Conservation (phyloP, 2,888 invertebrate genomes). For the Cynaeus angustus region DNA sequence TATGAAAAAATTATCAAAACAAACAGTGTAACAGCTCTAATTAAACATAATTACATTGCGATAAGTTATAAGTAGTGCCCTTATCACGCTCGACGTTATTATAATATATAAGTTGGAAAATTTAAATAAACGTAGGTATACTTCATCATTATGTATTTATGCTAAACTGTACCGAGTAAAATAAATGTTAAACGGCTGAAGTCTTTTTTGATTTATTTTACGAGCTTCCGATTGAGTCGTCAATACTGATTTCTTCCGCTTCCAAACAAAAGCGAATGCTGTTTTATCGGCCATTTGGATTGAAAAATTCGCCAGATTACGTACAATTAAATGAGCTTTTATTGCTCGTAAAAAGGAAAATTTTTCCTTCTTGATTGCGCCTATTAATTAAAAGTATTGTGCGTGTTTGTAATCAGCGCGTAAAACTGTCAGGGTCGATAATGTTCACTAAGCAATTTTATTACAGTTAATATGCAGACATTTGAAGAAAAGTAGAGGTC, state of each 20-base stretch:
- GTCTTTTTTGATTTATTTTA: slow-evolving; percentile 21
- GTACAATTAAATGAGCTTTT: slow-evolving; percentile 2
- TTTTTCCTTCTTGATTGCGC: neutral
- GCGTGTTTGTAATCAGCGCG: slow-evolving; percentile 11
- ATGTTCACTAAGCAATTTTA: slow-evolving; percentile 8
- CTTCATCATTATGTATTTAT: slow-evolving; percentile 44
- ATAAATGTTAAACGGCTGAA: slow-evolving; percentile 25
- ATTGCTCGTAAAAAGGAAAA: slow-evolving; percentile 5
- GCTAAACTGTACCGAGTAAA: slow-evolving; percentile 36
- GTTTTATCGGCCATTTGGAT: neutral
- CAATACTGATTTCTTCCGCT: neutral
- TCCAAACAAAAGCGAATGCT: neutral
- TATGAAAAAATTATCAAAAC: slow-evolving; percentile 50
- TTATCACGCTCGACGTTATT: slow-evolving; percentile 38
- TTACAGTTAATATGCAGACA: neutral
- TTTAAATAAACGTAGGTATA: slow-evolving; percentile 44
- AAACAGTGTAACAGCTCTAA: slow-evolving; percentile 55
- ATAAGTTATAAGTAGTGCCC: slow-evolving; percentile 42
- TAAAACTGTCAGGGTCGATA: slow-evolving; percentile 17
- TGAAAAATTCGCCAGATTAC: neutral
- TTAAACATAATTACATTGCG: slow-evolving; percentile 54
- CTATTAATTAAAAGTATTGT: slow-evolving; percentile 19
- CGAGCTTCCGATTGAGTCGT: slow-evolving; percentile 22
- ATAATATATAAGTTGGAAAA: slow-evolving; percentile 44
- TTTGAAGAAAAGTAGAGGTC: neutral